These are phyloP conservation scores for Enteromius thamalakanensis DNA, from an alignment of 2,797 vertebrate genomes.

Conservation along the genomic window DNA sequence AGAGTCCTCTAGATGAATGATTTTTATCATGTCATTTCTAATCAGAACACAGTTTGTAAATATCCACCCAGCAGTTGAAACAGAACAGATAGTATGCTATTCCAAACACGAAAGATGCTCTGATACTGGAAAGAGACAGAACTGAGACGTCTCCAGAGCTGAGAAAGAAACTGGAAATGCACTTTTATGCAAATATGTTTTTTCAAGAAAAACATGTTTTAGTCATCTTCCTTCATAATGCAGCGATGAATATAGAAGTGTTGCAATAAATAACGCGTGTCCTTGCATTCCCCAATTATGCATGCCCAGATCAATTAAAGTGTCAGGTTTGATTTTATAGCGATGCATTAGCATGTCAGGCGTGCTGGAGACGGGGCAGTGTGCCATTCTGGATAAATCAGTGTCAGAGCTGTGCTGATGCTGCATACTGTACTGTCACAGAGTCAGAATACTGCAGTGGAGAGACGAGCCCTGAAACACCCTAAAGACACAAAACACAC, in stretches of 20 bases:
- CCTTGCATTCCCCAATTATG: conserved; percentile 52
- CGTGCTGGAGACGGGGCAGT: conserved; percentile 27
- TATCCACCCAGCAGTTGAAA: too few relatives aligned
- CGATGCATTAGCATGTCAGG: conserved; percentile 53
- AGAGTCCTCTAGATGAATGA: too few relatives aligned
- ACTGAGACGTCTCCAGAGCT: not conserved
- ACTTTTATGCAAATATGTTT: not conserved
- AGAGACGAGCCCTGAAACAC: conserved; percentile 25
- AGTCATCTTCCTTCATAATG: not conserved
- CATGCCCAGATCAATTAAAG: conserved; percentile 59
- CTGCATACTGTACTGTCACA: conserved; percentile 50
- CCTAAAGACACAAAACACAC: not conserved
- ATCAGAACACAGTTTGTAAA: too few relatives aligned
- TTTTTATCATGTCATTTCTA: too few relatives aligned
- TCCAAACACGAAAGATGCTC: too few relatives aligned
- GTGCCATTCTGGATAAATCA: conserved; percentile 61
- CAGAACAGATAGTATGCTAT: too few relatives aligned
- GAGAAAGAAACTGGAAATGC: not conserved
- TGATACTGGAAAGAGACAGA: not conserved
- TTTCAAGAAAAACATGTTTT: not conserved
- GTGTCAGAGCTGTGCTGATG: conserved; percentile 54
- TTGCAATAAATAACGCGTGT: conserved; percentile 47
- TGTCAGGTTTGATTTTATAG: conserved; percentile 59
- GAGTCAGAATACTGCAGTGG: conserved; percentile 48
- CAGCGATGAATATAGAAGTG: not conserved